phyloP scores from a whole-genome alignment of 2,113 vertebrate genomes.

The Cricetomys ansorgei region DNA sequence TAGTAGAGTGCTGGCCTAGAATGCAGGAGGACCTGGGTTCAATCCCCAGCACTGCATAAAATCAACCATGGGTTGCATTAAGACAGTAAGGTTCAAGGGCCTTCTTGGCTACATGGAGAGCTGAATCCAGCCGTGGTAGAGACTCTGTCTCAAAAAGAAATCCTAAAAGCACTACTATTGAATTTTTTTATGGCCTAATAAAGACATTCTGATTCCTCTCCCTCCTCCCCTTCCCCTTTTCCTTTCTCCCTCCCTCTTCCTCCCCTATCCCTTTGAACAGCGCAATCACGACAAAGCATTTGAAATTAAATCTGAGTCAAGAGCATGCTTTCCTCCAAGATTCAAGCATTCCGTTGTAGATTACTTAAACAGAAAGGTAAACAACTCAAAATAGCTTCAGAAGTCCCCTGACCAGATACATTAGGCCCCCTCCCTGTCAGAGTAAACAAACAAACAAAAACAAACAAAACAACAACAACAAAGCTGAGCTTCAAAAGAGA shows the following conservation, averaged over 20 bases:
- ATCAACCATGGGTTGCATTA: no score
- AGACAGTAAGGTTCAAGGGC: neutral
- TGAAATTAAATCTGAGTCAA: conserved; percentile 15
- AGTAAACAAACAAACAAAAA: no score
- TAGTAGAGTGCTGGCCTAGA: no score
- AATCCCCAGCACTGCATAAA: no score
- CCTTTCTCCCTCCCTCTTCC: neutral
- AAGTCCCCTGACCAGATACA: neutral
- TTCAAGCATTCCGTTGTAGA: neutral
- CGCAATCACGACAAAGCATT: neutral
- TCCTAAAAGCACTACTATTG: neutral
- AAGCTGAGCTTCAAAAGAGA: neutral
- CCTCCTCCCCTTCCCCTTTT: neutral
- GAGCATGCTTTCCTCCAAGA: neutral
- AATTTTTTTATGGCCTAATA: neutral
- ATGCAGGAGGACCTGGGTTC: no score
- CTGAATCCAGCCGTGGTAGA: neutral
- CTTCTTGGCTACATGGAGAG: neutral
- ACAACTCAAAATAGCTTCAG: neutral
- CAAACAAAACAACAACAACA: no score
- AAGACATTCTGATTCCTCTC: neutral
- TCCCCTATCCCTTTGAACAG: no score
- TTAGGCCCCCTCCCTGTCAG: no score
- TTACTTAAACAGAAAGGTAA: neutral
- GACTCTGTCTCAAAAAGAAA: neutral